These are phyloP conservation scores for Mormyrus proboscirostris DNA, from an alignment of 2,797 vertebrate genomes.

Conservation along the genomic window DNA sequence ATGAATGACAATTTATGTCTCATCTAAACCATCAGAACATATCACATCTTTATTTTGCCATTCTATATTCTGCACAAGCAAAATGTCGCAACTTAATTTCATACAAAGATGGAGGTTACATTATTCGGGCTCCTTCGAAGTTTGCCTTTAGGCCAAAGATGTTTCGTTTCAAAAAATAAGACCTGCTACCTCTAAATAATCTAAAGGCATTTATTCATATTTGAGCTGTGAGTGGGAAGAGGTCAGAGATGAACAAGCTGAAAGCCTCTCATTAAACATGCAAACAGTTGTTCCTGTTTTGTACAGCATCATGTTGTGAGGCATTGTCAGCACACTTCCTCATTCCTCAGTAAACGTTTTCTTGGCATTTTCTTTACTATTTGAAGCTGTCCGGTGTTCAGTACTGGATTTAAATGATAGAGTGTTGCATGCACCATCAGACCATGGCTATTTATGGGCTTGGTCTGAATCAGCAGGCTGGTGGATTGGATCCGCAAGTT, in stretches of 20 bases:
- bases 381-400: neutral
- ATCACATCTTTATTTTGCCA: neutral
- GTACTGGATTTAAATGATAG: neutral
- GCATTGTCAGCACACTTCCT: conserved; percentile 47
- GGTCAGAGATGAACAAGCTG: neutral
- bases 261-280: neutral
- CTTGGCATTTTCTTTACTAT: neutral
- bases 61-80: neutral
- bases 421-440: neutral
- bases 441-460: neutral
- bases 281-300: conserved; percentile 51
- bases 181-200: neutral
- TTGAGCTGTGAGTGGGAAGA: neutral
- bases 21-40: neutral
- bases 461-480: neutral
- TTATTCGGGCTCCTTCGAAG: neutral
- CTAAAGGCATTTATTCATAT: neutral
- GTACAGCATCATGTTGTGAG: conserved; percentile 33
- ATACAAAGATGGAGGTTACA: neutral
- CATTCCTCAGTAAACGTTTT: conserved; percentile 18
- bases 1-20: neutral
- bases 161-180: neutral
- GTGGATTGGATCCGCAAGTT: neutral
- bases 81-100: neutral
- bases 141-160: neutral